Evolutionary conservation across 2,888 invertebrate species (phyloP).

Genomic region (Apamea monoglypha): DNA sequence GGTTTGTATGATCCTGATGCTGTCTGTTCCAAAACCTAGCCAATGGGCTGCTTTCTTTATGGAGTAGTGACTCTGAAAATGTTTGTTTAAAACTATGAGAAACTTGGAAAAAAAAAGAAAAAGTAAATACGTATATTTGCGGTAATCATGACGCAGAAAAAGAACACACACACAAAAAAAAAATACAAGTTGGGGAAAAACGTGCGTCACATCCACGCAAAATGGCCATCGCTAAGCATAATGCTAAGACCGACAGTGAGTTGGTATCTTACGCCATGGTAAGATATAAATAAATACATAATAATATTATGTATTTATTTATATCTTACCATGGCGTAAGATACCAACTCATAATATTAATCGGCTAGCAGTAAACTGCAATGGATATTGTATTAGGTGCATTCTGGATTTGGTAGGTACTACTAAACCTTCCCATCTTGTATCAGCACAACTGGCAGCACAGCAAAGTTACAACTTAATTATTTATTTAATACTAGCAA

Average conservation of each 20-base stretch:
- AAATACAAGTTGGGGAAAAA: too few relatives aligned
- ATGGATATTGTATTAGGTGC: not conserved
- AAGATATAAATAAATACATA: too few relatives aligned
- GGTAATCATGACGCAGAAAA: too few relatives aligned
- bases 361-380: not conserved
- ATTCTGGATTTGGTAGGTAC: not conserved
- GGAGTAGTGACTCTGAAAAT: conserved; percentile 94
- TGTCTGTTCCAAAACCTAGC: conserved; percentile 95
- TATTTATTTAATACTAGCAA: not conserved
- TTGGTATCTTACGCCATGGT: not conserved
- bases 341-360: not conserved
- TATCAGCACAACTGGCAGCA: not conserved
- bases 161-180: too few relatives aligned
- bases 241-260: not conserved
- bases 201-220: too few relatives aligned
- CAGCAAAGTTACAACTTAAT: not conserved
- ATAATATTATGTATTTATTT: not conserved
- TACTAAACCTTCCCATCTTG: not conserved
- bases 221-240: too few relatives aligned
- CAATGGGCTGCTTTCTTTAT: conserved; percentile 95
- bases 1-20: conserved; percentile 91
- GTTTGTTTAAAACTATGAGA: not conserved
- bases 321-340: not conserved
- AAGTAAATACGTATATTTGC: too few relatives aligned
- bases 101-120: not conserved